Evolutionary conservation across 2,888 invertebrate genomes (phyloP).

Genomic region (Drosophila mayaguana): DNA sequence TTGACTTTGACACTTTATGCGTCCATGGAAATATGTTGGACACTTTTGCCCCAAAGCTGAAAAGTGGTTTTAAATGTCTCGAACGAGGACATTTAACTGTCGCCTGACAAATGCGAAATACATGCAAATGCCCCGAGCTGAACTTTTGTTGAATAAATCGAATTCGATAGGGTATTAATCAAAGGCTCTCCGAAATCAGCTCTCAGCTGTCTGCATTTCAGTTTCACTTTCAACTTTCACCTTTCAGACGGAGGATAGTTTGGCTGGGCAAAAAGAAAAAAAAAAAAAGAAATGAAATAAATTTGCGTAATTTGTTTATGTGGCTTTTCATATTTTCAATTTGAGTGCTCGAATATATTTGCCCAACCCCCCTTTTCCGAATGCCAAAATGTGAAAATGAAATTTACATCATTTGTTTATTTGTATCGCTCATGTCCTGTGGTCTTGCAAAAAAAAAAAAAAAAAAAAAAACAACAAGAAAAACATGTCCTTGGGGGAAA

Average conservation of each 20-base stretch:
- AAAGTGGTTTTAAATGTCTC: constrained; percentile 80
- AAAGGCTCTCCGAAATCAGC: constrained; percentile 41
- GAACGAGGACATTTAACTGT: constrained; percentile 64
- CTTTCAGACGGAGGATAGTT: constrained; percentile 51
- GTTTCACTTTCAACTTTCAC: constrained; percentile 17
- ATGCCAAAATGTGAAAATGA: constrained; percentile 69
- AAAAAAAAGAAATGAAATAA: constrained; percentile 40
- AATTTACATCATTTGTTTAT: constrained; percentile 82
- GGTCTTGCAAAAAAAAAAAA: constrained; percentile 44
- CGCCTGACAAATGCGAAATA: constrained; percentile 73
- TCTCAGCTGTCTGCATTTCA: constrained; percentile 47
- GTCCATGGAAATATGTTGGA: constrained; percentile 61
- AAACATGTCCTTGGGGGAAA: constrained; percentile 68
- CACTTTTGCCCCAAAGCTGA: constrained; percentile 50
- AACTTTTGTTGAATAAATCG: constrained; percentile 63
- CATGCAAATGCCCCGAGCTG: constrained; percentile 69
- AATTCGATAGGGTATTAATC: constrained; percentile 57
- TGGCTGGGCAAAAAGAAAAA: not conserved
- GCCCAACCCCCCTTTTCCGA: not conserved
- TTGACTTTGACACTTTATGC: constrained; percentile 76
- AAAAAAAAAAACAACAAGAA: not conserved
- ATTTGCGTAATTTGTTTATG: constrained; percentile 74
- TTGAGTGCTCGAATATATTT: constrained; percentile 27
- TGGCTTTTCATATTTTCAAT: constrained; percentile 72
- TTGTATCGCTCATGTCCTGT: constrained; percentile 77